Percentiles rank a stretch among this genome's conserved stretches.
Conservation (phyloP, 2,888 invertebrate genomes). For the Cerceris ruficornis region DNA sequence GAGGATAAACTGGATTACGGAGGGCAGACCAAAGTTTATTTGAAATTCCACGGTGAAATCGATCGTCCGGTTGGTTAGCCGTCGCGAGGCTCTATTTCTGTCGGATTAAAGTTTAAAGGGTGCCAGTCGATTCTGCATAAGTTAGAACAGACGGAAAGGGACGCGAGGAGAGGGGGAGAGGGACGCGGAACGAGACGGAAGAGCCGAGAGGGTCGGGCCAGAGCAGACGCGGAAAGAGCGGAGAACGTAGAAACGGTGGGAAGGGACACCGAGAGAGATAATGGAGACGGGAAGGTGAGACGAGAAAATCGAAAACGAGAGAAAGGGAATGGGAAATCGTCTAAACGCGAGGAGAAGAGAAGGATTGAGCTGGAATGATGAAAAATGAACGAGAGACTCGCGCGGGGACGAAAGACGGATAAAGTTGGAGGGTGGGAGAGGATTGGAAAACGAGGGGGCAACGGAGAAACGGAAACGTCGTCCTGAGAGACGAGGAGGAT, state of each 20-base stretch:
- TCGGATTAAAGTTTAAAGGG: slow-evolving; percentile 55
- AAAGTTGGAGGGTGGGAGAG: neutral
- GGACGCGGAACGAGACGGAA: neutral
- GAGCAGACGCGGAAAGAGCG: neutral
- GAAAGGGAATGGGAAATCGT: slow-evolving; percentile 20
- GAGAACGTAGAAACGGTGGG: neutral
- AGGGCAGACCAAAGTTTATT: slow-evolving; percentile 40
- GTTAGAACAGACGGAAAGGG: slow-evolving; percentile 25
- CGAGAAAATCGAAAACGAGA: neutral
- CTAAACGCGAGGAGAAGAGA: slow-evolving; percentile 31
- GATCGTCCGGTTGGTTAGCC: slow-evolving; percentile 42
- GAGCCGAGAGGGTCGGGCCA: neutral
- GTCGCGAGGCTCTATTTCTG: slow-evolving; percentile 37
- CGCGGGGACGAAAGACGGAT: slow-evolving; percentile 11
- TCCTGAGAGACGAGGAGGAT: slow-evolving; percentile 31
- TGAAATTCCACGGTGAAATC: slow-evolving; percentile 45
- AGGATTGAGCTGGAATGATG: slow-evolving; percentile 28
- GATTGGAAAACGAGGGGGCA: neutral
- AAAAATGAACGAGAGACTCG: slow-evolving; percentile 48
- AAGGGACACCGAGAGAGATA: slow-evolving; percentile 1
- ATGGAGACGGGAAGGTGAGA: neutral
- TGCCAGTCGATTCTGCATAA: slow-evolving; percentile 44
- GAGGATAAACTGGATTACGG: slow-evolving; percentile 42
- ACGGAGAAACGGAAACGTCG: slow-evolving; percentile 37
- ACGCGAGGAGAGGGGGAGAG: neutral